Base-by-base conservation (phyloP, 2,888 invertebrate genomes). In the Stictocephala bisonia region DNA sequence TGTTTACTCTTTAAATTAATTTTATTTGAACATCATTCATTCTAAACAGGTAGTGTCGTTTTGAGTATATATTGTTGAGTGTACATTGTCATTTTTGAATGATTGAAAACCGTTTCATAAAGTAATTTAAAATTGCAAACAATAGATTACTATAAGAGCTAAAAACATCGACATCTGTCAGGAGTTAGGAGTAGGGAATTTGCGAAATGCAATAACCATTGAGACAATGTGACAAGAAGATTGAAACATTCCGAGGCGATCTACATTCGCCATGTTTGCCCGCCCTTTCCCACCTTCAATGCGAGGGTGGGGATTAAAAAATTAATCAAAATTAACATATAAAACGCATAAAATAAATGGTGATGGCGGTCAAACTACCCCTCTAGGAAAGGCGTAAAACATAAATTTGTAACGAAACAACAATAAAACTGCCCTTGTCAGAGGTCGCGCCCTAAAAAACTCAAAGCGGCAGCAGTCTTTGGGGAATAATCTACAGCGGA, bases 401-500 rank as follows among this genome's bases (percentile, higher is more conserved):
- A 69, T 69, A 69, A 69, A 69, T 69, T 69, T 69, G 69, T 69
- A 51, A 68, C 48, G 51, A 69, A 69, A 69, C 69, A 53, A 40
- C 69, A 69, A 69, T 69, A 69, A 69, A 69, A 51, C 51, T 53
- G 50, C 69, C 69, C 68, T 31, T 41, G 29, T 29, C 22, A 27
- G 24, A 53, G 11, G 15, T 50, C 51, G 15, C 72, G 48, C 44
- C 60, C 26, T 48, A 29, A 53, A 71, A 71, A 66, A 53, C 51
- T 20, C 66, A 64, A 50, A 50, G 66, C 58, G 20, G 27, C 67
- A 41, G 22, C 40, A 67, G 31, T 60, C 73, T 73, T 73, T 69
- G 68, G 73, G 73, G 73, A 73, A 50, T 73, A 73, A 73, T 73
- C 73, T 73, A 68, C 69, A 69, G 73, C 56, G 60, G 40, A 69